These are phyloP conservation scores for Leptarthrus brevirostris DNA, from an alignment of 2,888 invertebrate genomes.

Conservation along the genomic window DNA sequence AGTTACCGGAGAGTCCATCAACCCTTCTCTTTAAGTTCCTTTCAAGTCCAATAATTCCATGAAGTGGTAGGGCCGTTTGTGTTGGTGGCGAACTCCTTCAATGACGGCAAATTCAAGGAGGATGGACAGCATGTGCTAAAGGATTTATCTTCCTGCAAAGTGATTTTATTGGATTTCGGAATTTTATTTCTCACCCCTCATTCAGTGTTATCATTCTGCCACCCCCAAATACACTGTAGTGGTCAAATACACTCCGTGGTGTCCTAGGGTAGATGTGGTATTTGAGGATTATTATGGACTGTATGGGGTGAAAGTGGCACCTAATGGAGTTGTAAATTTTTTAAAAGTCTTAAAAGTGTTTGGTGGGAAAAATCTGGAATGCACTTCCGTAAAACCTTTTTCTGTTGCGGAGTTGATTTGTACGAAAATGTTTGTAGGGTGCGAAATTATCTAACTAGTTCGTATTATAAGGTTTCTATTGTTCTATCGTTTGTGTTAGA, in stretches of 20 bases:
- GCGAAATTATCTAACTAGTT: too few relatives aligned
- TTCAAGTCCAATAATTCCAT: slow-evolving; percentile 18
- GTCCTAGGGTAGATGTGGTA: neutral
- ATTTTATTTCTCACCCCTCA: slow-evolving; percentile 49
- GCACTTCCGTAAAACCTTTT: slow-evolving; percentile 11
- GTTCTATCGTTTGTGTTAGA: too few relatives aligned
- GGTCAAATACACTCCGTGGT: slow-evolving; percentile 16
- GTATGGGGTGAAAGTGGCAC: slow-evolving; percentile 50
- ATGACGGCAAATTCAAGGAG: slow-evolving; percentile 18
- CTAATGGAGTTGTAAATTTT: slow-evolving; percentile 55
- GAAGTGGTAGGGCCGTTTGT: neutral
- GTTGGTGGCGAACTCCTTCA: slow-evolving; percentile 8
- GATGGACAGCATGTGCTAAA: slow-evolving; percentile 51
- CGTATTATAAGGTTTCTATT: too few relatives aligned
- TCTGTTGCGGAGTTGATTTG: neutral
- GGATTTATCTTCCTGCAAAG: slow-evolving; percentile 56
- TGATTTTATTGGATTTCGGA: slow-evolving; percentile 57
- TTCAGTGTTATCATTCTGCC: neutral
- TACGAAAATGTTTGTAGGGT: neutral
- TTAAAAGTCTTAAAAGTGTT: slow-evolving; percentile 51
- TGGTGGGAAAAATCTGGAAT: slow-evolving; percentile 26
- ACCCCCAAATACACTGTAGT: neutral
- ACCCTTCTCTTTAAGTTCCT: slow-evolving; percentile 12
- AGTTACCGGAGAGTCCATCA: slow-evolving; percentile 29
- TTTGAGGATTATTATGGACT: slow-evolving; percentile 30